Percentiles rank a stretch among this genome's conserved stretches.
Evolutionary conservation across 2,797 vertebrate genomes (phyloP).

Genomic region (Chloroceryle amazona): DNA sequence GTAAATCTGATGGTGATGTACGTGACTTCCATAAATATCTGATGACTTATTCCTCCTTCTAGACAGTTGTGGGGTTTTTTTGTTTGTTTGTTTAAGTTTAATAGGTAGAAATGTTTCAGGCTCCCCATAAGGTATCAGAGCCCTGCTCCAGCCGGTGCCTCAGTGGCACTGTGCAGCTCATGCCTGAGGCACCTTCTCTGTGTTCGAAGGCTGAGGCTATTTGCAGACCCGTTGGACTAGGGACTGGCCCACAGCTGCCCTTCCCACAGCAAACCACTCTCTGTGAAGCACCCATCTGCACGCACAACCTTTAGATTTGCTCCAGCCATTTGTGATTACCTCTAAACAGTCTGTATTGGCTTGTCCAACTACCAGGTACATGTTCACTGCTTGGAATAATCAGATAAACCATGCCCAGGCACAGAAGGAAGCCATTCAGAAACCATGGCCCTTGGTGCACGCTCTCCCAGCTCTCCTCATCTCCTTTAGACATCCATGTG

Average conservation of each 20-base stretch:
- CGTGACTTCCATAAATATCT: background rate
- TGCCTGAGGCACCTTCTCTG: background rate
- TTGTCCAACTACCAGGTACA: background rate
- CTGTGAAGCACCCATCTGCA: background rate
- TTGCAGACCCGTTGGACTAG: fast-evolving
- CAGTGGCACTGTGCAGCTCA: background rate
- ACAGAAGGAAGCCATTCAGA: background rate
- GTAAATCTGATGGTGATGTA: background rate
- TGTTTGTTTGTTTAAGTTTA: background rate
- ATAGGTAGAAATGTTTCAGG: background rate
- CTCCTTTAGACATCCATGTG: background rate
- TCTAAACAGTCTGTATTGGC: fast-evolving
- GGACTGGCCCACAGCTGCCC: background rate
- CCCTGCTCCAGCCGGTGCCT: background rate
- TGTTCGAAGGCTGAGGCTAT: background rate
- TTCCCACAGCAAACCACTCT: background rate
- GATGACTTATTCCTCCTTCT: background rate
- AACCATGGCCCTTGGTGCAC: background rate
- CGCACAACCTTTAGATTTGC: background rate
- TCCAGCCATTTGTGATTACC: background rate
- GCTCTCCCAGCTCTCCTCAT: background rate
- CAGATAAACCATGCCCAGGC: background rate
- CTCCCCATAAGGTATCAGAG: background rate
- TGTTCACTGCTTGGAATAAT: background rate
- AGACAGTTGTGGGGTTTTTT: background rate